These are phyloP conservation scores for Tinamus guttatus DNA, from an alignment of 2,113 vertebrate species.

Conservation along the genomic window DNA sequence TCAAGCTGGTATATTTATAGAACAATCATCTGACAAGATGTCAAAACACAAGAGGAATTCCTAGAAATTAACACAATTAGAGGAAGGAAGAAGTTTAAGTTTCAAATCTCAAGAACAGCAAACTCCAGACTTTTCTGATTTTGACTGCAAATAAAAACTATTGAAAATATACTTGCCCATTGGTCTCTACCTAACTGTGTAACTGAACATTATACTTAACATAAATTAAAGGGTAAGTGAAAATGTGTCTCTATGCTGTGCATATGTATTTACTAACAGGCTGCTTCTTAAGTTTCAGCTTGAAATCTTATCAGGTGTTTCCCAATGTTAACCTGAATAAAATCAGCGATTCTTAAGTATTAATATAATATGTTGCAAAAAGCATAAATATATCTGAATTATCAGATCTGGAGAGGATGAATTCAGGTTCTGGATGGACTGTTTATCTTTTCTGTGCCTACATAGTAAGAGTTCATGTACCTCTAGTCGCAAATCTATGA, in stretches of 20 bases:
- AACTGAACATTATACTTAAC: not conserved
- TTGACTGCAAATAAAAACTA: not conserved
- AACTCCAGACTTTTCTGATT: not conserved
- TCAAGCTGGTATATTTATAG: slow-evolving; percentile 12
- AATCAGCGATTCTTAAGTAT: not conserved
- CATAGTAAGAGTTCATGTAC: not conserved
- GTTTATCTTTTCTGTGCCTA: not conserved
- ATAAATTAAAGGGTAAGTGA: not conserved
- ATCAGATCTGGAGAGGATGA: not conserved
- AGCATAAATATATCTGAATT: not conserved
- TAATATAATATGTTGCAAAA: not conserved
- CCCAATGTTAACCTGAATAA: not conserved
- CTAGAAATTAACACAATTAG: not conserved
- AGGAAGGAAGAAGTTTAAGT: not conserved
- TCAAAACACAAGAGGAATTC: slow-evolving; percentile 35
- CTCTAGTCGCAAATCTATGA: not conserved
- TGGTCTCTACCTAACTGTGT: not conserved
- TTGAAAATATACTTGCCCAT: not conserved
- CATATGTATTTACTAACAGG: not conserved
- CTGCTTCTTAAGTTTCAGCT: not conserved
- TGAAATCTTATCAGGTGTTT: not conserved
- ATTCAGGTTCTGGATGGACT: not conserved
- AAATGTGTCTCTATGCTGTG: not conserved
- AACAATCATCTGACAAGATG: not conserved
- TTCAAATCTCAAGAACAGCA: not conserved